phyloP scores from a whole-genome alignment of 2,113 vertebrate species.

The Sceloporus undulatus region DNA sequence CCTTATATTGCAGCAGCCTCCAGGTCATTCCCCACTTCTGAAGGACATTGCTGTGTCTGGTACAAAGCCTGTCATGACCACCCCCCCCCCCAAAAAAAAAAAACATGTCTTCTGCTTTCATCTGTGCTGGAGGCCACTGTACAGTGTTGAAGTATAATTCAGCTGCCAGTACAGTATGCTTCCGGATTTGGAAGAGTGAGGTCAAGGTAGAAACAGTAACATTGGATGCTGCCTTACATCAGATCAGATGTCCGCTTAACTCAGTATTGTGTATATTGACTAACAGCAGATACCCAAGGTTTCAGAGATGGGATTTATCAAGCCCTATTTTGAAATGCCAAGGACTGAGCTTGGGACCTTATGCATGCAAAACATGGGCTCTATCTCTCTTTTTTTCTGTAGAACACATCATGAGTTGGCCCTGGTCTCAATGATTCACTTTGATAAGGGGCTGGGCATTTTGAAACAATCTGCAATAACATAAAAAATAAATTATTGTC shows the following conservation, averaged over 20 bases:
- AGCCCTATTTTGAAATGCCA: neutral
- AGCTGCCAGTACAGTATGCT: neutral
- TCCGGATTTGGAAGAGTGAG: neutral
- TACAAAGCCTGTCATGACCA: too few relatives aligned
- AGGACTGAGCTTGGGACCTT: neutral
- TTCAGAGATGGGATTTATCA: neutral
- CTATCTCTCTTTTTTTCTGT: neutral
- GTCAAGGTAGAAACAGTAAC: neutral
- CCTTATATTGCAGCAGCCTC: too few relatives aligned
- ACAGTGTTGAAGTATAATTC: neutral
- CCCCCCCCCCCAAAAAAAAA: too few relatives aligned
- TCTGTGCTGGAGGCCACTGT: neutral
- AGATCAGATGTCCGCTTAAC: neutral
- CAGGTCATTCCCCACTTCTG: too few relatives aligned
- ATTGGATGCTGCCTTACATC: neutral
- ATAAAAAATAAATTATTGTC: conserved; percentile 15
- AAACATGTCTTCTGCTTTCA: neutral
- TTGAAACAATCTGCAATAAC: neutral
- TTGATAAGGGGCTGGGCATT: neutral
- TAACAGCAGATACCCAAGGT: neutral
- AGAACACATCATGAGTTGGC: neutral
- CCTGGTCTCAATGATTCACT: neutral
- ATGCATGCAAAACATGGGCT: neutral
- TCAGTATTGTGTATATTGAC: neutral
- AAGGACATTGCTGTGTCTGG: too few relatives aligned